These are phyloP conservation scores for Melanotaenia duboulayi DNA, from an alignment of 2,113 vertebrate species.

Conservation along the genomic window DNA sequence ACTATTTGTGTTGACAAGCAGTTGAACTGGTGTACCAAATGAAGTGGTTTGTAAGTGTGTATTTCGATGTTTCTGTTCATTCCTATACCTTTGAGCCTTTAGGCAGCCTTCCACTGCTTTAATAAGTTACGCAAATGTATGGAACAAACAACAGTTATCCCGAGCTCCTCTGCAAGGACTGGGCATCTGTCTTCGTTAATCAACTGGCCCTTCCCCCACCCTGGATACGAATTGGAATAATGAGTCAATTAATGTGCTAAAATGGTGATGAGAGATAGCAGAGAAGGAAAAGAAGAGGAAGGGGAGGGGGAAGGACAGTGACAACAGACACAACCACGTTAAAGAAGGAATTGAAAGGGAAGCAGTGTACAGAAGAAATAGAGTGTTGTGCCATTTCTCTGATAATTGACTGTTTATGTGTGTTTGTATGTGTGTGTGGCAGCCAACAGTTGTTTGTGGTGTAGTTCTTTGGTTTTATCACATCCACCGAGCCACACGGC, in stretches of 20 bases:
- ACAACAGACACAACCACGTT: constrained; percentile 12
- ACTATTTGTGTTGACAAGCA: too few species aligned
- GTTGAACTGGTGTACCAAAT: too few species aligned
- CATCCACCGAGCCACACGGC: constrained; percentile 30
- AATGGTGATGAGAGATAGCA: constrained; percentile 89
- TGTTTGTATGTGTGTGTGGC: constrained; percentile 17
- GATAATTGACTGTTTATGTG: constrained; percentile 46
- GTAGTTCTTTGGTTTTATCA: constrained; percentile 25
- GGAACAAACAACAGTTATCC: constrained; percentile 80
- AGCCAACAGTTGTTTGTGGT: constrained; percentile 33
- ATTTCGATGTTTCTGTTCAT: not conserved
- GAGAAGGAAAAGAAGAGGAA: constrained; percentile 81
- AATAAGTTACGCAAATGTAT: constrained; percentile 87
- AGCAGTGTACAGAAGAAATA: constrained; percentile 27
- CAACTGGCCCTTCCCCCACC: constrained; percentile 66
- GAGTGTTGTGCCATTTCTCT: constrained; percentile 29
- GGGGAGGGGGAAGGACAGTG: constrained; percentile 57
- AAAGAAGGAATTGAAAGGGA: constrained; percentile 30
- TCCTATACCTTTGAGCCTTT: not conserved
- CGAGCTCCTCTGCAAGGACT: constrained; percentile 86
- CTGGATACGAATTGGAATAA: constrained; percentile 90
- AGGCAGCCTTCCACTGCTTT: constrained; percentile 53
- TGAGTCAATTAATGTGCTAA: constrained; percentile 95
- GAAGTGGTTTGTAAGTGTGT: not conserved
- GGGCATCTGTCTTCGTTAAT: constrained; percentile 86